Evolutionary conservation across 1,140 invertebrate species (phyloP).

Genomic region (Macrostomum lignano): DNA sequence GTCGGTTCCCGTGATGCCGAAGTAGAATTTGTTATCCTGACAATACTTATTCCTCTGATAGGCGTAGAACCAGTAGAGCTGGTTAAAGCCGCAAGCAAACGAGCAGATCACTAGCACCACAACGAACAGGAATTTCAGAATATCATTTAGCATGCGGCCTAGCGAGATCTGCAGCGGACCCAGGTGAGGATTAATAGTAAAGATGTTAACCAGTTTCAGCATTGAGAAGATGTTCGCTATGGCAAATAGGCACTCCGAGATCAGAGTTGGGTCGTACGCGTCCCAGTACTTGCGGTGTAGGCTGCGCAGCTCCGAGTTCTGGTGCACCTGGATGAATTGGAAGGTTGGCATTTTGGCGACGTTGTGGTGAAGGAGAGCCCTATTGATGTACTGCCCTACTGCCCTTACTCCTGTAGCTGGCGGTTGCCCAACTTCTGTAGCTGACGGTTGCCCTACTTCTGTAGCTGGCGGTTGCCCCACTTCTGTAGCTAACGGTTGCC

Average conservation of each 20-base stretch:
- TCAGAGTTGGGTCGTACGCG: conserved; percentile 64
- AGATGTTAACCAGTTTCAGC: conserved; percentile 87
- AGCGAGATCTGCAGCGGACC: conserved; percentile 85
- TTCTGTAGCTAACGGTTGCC: too few species aligned
- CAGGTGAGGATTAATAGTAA: conserved; percentile 86
- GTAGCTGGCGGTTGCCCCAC: too few species aligned
- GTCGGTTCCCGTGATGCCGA: not conserved
- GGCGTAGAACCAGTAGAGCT: conserved; percentile 80
- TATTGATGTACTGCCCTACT: too few species aligned
- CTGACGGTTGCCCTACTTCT: too few species aligned
- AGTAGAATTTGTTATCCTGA: conserved; percentile 21
- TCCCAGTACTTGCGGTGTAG: too few species aligned
- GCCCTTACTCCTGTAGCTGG: too few species aligned
- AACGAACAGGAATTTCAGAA: conserved; percentile 75
- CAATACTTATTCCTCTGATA: conserved; percentile 59
- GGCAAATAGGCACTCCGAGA: conserved; percentile 70
- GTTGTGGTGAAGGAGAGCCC: too few species aligned
- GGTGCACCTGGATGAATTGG: too few species aligned
- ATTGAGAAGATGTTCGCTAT: conserved; percentile 84
- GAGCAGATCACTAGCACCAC: conserved; percentile 83
- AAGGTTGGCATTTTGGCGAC: too few species aligned
- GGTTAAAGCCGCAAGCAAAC: conserved; percentile 76
- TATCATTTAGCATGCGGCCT: conserved; percentile 85
- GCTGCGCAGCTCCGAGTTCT: too few species aligned
- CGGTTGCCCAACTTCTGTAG: too few species aligned